These are phyloP conservation scores for Uromys caudimaculatus DNA, from an alignment of 2,797 vertebrate genomes.

Conservation along the genomic window DNA sequence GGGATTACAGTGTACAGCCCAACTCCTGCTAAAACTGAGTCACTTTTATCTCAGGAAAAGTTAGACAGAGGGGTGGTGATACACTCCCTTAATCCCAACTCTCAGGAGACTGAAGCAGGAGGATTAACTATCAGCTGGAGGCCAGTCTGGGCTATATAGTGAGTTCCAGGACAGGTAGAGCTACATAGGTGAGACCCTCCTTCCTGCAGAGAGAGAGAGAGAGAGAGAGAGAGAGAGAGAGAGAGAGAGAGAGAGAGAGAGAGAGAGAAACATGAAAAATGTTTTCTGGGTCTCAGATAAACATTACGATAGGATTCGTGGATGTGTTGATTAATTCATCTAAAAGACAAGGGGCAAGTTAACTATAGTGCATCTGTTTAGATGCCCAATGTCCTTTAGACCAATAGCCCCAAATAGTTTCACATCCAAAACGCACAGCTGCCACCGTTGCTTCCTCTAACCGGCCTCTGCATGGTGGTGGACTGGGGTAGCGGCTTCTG, in stretches of 20 bases:
- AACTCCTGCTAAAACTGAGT: not conserved
- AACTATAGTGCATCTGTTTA: not conserved
- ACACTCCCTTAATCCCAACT: not conserved
- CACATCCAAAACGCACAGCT: not conserved
- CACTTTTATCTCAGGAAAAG: not conserved
- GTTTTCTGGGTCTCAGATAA: not conserved
- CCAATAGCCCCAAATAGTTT: not conserved
- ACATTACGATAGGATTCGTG: not conserved
- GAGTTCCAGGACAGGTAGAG: not conserved
- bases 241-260: no score
- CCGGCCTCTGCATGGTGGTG: not conserved
- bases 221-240: no score
- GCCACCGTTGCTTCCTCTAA: not conserved
- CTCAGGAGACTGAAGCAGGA: not conserved
- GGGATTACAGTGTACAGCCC: not conserved
- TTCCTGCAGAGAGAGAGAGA: no score
- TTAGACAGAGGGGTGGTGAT: not conserved
- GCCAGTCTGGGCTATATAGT: not conserved
- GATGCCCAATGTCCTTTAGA: not conserved
- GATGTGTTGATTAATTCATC: not conserved
- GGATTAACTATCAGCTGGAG: not conserved
- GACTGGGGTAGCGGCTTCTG: not conserved
- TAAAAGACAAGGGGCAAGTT: not conserved
- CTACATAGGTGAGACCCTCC: not conserved
- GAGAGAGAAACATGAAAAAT: not conserved